Evolutionary conservation across 1,140 invertebrate species (phyloP).

Genomic region (Nixonia krombeini): DNA sequence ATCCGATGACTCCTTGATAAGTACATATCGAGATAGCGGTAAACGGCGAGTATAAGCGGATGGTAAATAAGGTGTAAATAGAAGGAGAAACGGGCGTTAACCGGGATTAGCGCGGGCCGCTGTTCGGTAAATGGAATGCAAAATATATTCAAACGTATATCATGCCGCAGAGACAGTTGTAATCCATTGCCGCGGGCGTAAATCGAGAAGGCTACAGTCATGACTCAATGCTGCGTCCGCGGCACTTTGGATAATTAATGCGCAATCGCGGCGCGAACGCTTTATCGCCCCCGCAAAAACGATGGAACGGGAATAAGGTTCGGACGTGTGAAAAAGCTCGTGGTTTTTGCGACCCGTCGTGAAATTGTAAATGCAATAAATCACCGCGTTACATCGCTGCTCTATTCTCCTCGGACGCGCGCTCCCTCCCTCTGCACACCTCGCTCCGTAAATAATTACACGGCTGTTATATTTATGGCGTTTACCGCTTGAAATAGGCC

Average conservation of each 20-base stretch:
- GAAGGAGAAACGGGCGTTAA: constrained; percentile 47
- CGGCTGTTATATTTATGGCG: too few relatives aligned
- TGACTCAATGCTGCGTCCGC: constrained; percentile 48
- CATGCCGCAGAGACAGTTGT: constrained; percentile 47
- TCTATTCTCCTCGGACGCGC: too few relatives aligned
- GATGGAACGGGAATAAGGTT: too few relatives aligned
- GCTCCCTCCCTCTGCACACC: too few relatives aligned
- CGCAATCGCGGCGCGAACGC: constrained; percentile 17
- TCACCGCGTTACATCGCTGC: too few relatives aligned
- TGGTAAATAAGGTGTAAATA: constrained; percentile 50
- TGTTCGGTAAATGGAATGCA: constrained; percentile 54
- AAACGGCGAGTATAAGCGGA: constrained; percentile 36
- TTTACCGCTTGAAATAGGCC: too few relatives aligned
- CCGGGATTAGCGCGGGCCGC: constrained; percentile 47
- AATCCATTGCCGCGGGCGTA: constrained; percentile 48
- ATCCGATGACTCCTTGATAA: constrained; percentile 22
- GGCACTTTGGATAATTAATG: constrained; percentile 53
- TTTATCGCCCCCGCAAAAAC: too few relatives aligned
- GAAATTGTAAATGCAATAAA: too few relatives aligned
- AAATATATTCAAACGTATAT: constrained; percentile 53
- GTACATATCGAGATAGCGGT: constrained; percentile 22
- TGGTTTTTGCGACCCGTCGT: too few relatives aligned
- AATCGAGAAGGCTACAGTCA: constrained; percentile 47
- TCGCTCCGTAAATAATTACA: too few relatives aligned
- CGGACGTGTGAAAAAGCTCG: too few relatives aligned